phyloP scores from a whole-genome alignment of 2,797 vertebrate genomes.

The Geotria australis region DNA sequence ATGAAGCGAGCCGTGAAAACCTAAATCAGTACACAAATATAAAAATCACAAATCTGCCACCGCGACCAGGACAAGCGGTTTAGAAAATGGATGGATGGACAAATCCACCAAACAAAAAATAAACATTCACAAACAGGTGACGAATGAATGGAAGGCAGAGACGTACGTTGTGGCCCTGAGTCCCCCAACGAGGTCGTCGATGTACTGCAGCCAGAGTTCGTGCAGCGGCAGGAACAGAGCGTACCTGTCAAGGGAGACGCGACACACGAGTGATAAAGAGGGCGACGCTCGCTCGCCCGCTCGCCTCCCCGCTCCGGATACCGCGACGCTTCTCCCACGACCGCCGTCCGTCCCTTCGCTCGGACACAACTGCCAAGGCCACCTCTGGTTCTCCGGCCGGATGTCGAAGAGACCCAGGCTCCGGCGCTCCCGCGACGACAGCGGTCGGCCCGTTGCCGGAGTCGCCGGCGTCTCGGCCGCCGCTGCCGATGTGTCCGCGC shows the following conservation, averaged over 20 bases:
- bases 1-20: too few relatives aligned
- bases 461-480: too few relatives aligned
- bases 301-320: too few relatives aligned
- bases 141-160: too few relatives aligned
- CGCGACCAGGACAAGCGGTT: not conserved
- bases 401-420: not conserved
- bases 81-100: too few relatives aligned
- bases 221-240: slow-evolving; percentile 48
- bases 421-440: not conserved
- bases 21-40: too few relatives aligned
- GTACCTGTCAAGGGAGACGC: slow-evolving; percentile 18
- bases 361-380: too few relatives aligned
- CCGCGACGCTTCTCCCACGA: too few relatives aligned
- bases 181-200: slow-evolving; percentile 39
- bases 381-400: not conserved
- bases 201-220: slow-evolving; percentile 58
- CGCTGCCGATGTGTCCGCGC: too few relatives aligned
- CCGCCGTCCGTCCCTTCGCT: too few relatives aligned
- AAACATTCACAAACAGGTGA: not conserved
- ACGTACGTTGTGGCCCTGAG: slow-evolving; percentile 28
- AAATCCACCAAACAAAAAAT: not conserved
- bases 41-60: not conserved
- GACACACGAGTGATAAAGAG: not conserved
- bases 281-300: too few relatives aligned
- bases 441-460: not conserved